Evolutionary conservation across 2,113 vertebrate species (phyloP), one percentile per base, ranked within the genome.

Genomic region (Xenus cinereus): DNA sequence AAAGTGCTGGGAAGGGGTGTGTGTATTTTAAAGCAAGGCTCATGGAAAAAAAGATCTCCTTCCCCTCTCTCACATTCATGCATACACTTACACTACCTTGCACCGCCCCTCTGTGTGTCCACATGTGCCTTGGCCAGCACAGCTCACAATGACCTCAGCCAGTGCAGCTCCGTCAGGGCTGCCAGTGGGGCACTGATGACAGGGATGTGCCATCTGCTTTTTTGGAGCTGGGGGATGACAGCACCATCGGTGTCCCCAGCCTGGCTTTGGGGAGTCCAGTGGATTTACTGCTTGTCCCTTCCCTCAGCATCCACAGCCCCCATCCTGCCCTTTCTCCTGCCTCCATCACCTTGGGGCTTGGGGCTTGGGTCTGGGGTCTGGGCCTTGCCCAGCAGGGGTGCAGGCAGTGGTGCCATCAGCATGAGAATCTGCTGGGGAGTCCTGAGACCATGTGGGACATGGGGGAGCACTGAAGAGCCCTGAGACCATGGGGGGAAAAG

Each of bases 41-140:
- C 4, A 11, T 35, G 12, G 45, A 83, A 79, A 90, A 90, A 76
- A 0, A 85, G 18, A 50, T 8, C 8, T 78, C 59, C 26, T 60
- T 83, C 11, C 9, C 6, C 16, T 56, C 37, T 79, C 35, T 66
- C 33, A 6, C n/a, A 48, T 26, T 71, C 46, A 63, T 2, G 2
- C 51, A n/a, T 43, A 39, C 27, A 17, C 4, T 48, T 72, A 24
- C 2, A 54, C 22, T 22, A 23, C 50, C 50, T 66, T 67, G 24
- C 30, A 53, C 12, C 0, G 0, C 10, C 27, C 23, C 14, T 23
- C 46, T 30, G 33, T 1, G 2, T 37, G 60, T 90, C 16, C 30
- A 33, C 4, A 1, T 22, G n/a, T n/a, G 28, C 20, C 17, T 17
- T 1, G 2, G 54, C 27, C 54, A 69, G 60, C 1, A 0, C 39